Evolutionary conservation across 1,140 invertebrate species (phyloP), one percentile per base, ranked within the genome.

Genomic region (Euwallacea similis): DNA sequence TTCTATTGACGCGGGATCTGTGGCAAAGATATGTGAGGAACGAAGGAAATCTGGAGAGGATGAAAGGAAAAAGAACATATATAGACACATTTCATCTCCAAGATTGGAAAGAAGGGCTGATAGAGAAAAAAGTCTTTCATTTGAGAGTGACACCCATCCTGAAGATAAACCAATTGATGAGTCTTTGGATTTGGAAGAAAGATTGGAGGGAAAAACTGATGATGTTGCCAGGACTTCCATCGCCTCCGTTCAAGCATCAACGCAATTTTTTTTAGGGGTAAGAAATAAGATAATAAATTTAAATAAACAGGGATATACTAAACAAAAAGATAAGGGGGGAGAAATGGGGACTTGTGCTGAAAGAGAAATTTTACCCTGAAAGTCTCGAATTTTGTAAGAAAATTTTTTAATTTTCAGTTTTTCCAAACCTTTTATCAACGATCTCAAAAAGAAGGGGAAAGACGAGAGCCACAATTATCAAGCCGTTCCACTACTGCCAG

Each of bases 351-450:
- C 21, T 33, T 33, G 21, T 33, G 1, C 21, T 33, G 21, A 4
- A 33, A 33, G 21, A 33, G 1, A 33, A 33, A 33, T 33, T 50
- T 50, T 50, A 50, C 13, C 13, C 9, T 13, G 13, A 6, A 6
- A 50, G 9, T 11, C 13, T 50, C 13, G 9, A 50, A 11, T 50
- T 50, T 50, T 10, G 13, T 50, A 13, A 11, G 13, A 10, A 50
- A 0, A 56, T 58, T 58, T 58, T 0, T 33, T 46, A 15, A 33
- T 41, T 65, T 55, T 8, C 15, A 71, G 46, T 65, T 74, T 53
- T 79, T 81, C 41, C 69, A 85, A 82, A 84, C 80, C 75, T 84
- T 84, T 68, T 85, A 83, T 77, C 81, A 83, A 69, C 76, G 82
- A 62, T 85, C 84, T 7, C 79, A 83, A 69, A 83, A 84, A 74